Evolutionary conservation across 2,113 vertebrate species (phyloP), one percentile per base, ranked within the genome.

Genomic region (Periophthalmodon schlosseri): DNA sequence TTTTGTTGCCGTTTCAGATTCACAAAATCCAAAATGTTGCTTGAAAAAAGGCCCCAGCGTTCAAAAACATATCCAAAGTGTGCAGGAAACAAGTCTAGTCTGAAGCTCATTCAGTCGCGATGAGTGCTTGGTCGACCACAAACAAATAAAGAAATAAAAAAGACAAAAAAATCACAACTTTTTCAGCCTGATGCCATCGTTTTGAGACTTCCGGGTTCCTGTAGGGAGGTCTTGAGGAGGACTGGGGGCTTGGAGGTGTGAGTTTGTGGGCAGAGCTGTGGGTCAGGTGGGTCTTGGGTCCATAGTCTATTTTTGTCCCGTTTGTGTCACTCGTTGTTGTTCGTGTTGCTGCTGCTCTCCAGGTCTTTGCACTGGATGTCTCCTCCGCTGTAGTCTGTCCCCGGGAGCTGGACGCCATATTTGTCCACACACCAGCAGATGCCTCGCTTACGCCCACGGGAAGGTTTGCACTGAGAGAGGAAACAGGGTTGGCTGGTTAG

Each of bases 341-440:
- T 96, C 34, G 96, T 96, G 91, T 92, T 95, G 91, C 95, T 95
- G 91, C 95, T 95, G 91, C 93, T 97, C 92, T 99, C 98, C 15
- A 99, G 95, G 24, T 95, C 93, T 74, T 99, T 98, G 90, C 98
- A 99, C 88, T 99, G 97, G 87, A 98, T 95, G 87, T 98, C 96
- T 21, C 96, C 96, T 0, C 96, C 95, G 10, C 95, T 95, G 74
- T 96, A 97, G 90, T 97, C 97, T 66, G 95, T 97, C 72, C 98
- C 97, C 0, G 98, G 97, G 75, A 98, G 95, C 93, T 98, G 97
- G 82, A 97, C 93, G 2, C 98, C 98, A 0, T 99, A 99, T 90
- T 98, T 99, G 89, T 99, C 98, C 93, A 99, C 97, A 0, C 98
- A 99, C 98, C 97, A 99, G 94, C 97, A 99, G 91, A 99, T 94